phyloP scores from a whole-genome alignment of 2,113 vertebrate genomes.

The Oncorhynchus kisutch region DNA sequence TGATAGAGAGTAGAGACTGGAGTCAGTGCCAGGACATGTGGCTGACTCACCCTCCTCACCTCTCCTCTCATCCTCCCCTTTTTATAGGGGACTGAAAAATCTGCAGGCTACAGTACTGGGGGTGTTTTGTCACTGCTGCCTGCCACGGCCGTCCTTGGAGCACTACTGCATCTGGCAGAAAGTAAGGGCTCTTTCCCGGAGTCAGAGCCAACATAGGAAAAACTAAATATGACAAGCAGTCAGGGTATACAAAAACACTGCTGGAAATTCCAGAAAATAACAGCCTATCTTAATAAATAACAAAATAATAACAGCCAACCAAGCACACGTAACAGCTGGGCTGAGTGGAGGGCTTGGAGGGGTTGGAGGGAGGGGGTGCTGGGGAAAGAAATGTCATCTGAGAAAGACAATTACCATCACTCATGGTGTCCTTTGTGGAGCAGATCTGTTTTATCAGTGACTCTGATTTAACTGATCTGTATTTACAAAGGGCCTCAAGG shows the following conservation, averaged over 20 bases:
- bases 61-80: neutral
- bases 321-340: constrained; percentile 18
- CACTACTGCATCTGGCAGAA: constrained; percentile 34
- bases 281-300: constrained; percentile 23
- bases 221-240: constrained; percentile 43
- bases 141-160: constrained; percentile 33
- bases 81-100: neutral
- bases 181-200: constrained; percentile 44
- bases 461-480: constrained; percentile 68
- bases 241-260: constrained; percentile 34
- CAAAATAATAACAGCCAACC: constrained; percentile 24
- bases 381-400: constrained; percentile 77
- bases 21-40: neutral
- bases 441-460: constrained; percentile 62
- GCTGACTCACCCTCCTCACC: neutral
- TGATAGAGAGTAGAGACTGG: neutral
- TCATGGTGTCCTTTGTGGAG: constrained; percentile 68
- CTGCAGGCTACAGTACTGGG: neutral
- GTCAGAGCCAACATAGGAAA: constrained; percentile 26
- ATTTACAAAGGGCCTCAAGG: constrained; percentile 55
- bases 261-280: constrained; percentile 38
- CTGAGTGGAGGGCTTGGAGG: constrained; percentile 32
- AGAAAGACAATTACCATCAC: constrained; percentile 78
- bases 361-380: neutral
- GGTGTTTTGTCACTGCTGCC: constrained; percentile 39